Conservation (phyloP, 1,140 invertebrate genomes). For the Cherax destructor region DNA sequence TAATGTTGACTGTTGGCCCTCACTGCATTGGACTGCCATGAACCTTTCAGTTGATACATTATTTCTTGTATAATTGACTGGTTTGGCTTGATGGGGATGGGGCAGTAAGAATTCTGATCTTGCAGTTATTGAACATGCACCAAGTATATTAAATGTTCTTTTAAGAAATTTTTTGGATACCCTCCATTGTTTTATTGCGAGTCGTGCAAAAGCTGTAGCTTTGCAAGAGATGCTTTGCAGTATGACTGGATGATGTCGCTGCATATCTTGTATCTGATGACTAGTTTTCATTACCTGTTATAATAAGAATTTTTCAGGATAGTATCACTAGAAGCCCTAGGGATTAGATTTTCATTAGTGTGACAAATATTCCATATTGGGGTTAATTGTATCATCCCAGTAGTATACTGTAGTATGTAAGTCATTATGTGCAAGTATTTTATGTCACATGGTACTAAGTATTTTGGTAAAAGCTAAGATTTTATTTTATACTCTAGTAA, state of each 20-base stretch:
- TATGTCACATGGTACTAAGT: constrained; percentile 55
- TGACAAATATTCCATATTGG: constrained; percentile 52
- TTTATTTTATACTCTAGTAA: constrained; percentile 43
- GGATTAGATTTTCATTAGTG: constrained; percentile 44
- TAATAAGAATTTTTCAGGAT: constrained; percentile 16
- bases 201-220: constrained; percentile 7
- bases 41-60: not conserved
- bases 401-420: constrained; percentile 47
- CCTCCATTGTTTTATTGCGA: constrained; percentile 41
- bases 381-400: constrained; percentile 38
- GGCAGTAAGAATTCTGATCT: constrained; percentile 10
- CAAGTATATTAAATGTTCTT: constrained; percentile 12
- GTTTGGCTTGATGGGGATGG: not conserved
- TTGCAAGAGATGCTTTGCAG: constrained; percentile 1
- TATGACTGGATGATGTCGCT: constrained; percentile 21
- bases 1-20: not conserved
- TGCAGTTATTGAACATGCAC: constrained; percentile 6
- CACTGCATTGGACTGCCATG: not conserved
- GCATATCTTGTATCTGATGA: constrained; percentile 17
- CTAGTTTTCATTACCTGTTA: constrained; percentile 36
- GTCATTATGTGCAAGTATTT: constrained; percentile 63
- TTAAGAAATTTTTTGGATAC: constrained; percentile 19
- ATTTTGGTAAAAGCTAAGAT: constrained; percentile 41
- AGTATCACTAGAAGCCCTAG: constrained; percentile 11
- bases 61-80: not conserved